phyloP scores from a whole-genome alignment of 2,113 vertebrate species.

The Varanus komodoensis region DNA sequence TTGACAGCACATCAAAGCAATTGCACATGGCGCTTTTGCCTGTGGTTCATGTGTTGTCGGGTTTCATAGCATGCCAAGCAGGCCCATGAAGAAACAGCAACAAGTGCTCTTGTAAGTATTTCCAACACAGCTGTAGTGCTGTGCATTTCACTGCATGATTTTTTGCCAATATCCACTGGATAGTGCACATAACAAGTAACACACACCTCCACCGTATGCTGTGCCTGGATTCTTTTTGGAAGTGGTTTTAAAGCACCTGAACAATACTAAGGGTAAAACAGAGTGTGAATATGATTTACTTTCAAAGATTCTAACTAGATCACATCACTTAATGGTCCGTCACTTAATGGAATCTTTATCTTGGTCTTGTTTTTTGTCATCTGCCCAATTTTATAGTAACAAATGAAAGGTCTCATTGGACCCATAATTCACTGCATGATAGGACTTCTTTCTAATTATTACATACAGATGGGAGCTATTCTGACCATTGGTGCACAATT shows the following conservation, averaged over 20 bases:
- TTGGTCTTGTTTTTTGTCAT: slow-evolving; percentile 31
- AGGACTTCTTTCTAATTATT: slow-evolving; percentile 14
- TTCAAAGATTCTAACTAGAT: background rate
- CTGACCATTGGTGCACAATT: background rate
- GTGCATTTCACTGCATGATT: background rate
- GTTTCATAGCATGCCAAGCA: background rate
- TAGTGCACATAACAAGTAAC: background rate
- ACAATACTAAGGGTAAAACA: background rate
- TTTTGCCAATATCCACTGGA: background rate
- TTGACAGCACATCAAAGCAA: no score
- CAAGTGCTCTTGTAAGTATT: background rate
- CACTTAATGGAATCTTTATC: background rate
- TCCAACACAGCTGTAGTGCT: background rate
- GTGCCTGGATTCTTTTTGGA: background rate
- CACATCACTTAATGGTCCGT: slow-evolving; percentile 14
- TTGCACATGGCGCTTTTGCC: background rate
- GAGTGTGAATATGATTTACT: background rate
- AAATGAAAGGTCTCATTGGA: slow-evolving; percentile 21
- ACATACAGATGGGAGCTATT: background rate
- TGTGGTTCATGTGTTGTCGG: background rate
- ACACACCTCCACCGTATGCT: background rate
- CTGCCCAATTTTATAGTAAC: slow-evolving; percentile 43
- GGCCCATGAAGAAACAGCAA: background rate
- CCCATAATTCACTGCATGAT: slow-evolving; percentile 1
- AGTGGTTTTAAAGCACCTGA: background rate